These are phyloP conservation scores for Dynastes hyllus DNA, from an alignment of 2,888 invertebrate genomes.

Conservation along the genomic window DNA sequence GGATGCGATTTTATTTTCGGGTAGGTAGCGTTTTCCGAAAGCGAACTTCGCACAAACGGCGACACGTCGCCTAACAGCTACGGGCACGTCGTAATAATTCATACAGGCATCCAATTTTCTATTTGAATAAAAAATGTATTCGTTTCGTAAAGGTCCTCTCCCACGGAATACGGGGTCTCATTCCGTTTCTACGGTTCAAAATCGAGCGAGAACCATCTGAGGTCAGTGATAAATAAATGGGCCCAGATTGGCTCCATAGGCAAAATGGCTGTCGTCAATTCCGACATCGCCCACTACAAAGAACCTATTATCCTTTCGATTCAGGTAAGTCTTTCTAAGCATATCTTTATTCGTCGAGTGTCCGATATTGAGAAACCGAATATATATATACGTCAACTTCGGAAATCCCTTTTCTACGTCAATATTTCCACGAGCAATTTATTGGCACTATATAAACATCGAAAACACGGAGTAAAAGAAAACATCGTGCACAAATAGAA, in stretches of 20 bases:
- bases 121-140: constrained; percentile 52
- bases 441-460: neutral
- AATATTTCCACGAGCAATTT: neutral
- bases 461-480: neutral
- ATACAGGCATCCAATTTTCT: constrained; percentile 49
- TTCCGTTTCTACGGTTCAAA: constrained; percentile 74
- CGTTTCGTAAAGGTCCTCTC: constrained; percentile 65
- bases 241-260: constrained; percentile 76
- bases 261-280: constrained; percentile 77
- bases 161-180: constrained; percentile 69
- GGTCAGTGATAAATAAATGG: constrained; percentile 75
- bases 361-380: neutral
- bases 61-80: constrained; percentile 11
- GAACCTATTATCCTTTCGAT: constrained; percentile 72
- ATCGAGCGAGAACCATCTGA: constrained; percentile 73
- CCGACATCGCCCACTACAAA: constrained; percentile 71
- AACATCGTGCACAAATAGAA: neutral
- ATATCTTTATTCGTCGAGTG: constrained; percentile 22
- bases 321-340: constrained; percentile 74
- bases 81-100: constrained; percentile 39
- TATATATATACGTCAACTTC: neutral
- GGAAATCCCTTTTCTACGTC: neutral
- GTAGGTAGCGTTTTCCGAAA: constrained; percentile 11
- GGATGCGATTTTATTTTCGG: constrained; percentile 33
- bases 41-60: neutral